These are phyloP conservation scores for Cephus rjabovi DNA, from an alignment of 2,888 invertebrate species.

Conservation along the genomic window DNA sequence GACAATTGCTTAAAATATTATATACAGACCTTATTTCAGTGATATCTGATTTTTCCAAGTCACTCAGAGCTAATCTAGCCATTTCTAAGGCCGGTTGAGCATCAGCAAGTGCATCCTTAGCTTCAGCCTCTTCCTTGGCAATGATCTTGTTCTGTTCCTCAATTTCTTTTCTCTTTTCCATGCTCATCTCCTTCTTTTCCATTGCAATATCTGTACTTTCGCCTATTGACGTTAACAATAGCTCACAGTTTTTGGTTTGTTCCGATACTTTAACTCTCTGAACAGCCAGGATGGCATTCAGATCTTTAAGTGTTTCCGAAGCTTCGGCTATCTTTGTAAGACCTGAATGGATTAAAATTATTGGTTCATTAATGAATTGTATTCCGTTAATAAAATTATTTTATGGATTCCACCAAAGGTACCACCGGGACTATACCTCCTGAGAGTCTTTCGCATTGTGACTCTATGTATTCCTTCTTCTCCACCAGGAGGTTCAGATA, in stretches of 20 bases:
- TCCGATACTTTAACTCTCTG: conserved; percentile 86
- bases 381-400: background rate
- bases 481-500: conserved; percentile 83
- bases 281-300: conserved; percentile 83
- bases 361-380: background rate
- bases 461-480: conserved; percentile 70
- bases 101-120: conserved; percentile 81
- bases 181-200: conserved; percentile 83
- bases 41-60: conserved; percentile 90
- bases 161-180: conserved; percentile 83
- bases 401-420: background rate
- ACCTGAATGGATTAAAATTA: conserved; percentile 32
- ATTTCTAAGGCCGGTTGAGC: conserved; percentile 88
- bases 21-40: conserved; percentile 79
- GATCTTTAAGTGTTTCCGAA: conserved; percentile 80
- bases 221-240: conserved; percentile 81
- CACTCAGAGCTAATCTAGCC: conserved; percentile 82
- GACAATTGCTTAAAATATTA: background rate
- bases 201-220: conserved; percentile 77
- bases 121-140: conserved; percentile 84
- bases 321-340: conserved; percentile 90
- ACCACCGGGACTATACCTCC: conserved; percentile 46
- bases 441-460: conserved; percentile 61
- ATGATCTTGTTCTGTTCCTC: conserved; percentile 85
- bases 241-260: conserved; percentile 85